Percentiles rank a stretch among this genome's conserved stretches.
phyloP scores from a whole-genome alignment of 1,140 invertebrate genomes.

The Anastrepha ludens region DNA sequence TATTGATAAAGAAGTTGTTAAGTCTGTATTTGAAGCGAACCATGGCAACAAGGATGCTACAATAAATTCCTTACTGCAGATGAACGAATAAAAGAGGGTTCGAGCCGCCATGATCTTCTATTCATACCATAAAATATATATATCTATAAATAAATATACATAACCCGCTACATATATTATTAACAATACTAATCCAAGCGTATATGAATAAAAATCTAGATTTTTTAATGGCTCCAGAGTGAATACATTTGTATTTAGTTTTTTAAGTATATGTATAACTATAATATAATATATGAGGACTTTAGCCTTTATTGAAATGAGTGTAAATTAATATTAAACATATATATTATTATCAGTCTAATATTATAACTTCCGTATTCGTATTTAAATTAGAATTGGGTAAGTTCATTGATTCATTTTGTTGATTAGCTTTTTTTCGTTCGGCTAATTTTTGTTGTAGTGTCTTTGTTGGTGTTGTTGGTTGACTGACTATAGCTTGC shows the following conservation, averaged over 20 bases:
- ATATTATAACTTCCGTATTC: constrained; percentile 53
- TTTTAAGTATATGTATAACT: not conserved
- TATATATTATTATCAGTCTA: constrained; percentile 40
- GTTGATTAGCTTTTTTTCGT: constrained; percentile 74
- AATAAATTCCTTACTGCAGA: constrained; percentile 93
- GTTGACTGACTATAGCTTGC: not conserved
- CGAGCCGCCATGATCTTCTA: not conserved
- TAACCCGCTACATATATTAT: not conserved
- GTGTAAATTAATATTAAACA: not conserved
- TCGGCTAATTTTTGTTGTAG: constrained; percentile 80
- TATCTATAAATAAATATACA: constrained; percentile 2
- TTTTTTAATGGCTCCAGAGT: not conserved
- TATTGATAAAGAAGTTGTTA: constrained; percentile 93
- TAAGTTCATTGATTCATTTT: constrained; percentile 17
- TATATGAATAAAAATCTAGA: not conserved
- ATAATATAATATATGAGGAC: not conserved
- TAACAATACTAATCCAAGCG: constrained; percentile 1
- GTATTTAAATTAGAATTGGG: not conserved
- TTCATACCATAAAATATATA: not conserved
- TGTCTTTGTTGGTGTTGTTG: constrained; percentile 76
- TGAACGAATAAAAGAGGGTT: constrained; percentile 79
- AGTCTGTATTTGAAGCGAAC: constrained; percentile 92
- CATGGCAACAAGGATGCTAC: constrained; percentile 92
- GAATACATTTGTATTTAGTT: not conserved
- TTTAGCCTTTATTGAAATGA: constrained; percentile 10